These are phyloP conservation scores for Champsocephalus gunnari DNA, from an alignment of 2,797 vertebrate species.

Conservation along the genomic window DNA sequence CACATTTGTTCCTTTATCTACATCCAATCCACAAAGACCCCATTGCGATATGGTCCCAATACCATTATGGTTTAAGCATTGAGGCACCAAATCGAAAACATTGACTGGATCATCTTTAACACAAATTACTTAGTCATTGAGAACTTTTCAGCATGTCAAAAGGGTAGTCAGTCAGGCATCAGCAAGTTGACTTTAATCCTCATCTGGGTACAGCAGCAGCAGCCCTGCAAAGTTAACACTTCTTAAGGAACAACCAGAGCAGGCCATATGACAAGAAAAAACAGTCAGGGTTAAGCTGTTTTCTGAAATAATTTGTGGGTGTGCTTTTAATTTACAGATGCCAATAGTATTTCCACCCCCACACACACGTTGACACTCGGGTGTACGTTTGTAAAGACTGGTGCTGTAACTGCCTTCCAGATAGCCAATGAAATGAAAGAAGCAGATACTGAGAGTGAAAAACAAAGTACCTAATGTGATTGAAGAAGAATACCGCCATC, in stretches of 20 bases:
- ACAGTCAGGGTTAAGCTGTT: background rate
- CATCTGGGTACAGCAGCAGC: conserved; percentile 33
- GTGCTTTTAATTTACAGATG: conserved; percentile 10
- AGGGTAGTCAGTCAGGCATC: conserved; percentile 27
- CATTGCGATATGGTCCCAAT: conserved; percentile 7
- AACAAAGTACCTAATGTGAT: conserved; percentile 43
- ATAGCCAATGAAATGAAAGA: conserved; percentile 17
- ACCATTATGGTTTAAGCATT: conserved; percentile 23
- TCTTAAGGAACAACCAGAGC: background rate
- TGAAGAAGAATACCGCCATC: conserved; percentile 51
- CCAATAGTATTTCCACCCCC: background rate
- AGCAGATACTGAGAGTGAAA: conserved; percentile 42
- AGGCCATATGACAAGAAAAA: background rate
- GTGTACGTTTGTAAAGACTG: conserved; percentile 7
- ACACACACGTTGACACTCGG: background rate
- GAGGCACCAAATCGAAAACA: conserved; percentile 25
- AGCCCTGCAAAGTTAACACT: conserved; percentile 15
- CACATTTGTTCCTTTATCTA: conserved; percentile 24
- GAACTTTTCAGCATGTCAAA: conserved; percentile 15
- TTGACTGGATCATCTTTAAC: conserved; percentile 26
- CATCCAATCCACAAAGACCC: conserved; percentile 12
- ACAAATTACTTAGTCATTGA: conserved; percentile 9
- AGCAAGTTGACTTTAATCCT: background rate
- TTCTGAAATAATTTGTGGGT: conserved; percentile 1
- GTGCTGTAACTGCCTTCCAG: conserved; percentile 13